Base-by-base conservation (phyloP, 2,888 invertebrate genomes). In the Aspidiotus rigidus region DNA sequence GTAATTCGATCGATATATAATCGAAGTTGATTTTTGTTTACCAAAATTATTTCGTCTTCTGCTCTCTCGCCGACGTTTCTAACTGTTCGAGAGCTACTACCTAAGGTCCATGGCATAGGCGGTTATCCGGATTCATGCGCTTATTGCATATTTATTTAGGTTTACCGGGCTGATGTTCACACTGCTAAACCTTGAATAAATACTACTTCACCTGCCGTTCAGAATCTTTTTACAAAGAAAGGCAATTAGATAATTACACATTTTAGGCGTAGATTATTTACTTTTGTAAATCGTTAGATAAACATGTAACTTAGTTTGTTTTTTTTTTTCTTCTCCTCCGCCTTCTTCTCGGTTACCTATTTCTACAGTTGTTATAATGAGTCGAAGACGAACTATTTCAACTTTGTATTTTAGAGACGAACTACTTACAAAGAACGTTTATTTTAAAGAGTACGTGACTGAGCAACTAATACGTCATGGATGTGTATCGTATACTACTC, bases 211-310 rank as follows among this genome's bases (percentile, higher is more conserved):
- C 60, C 67, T 67, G 67, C 59, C 67, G 67, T 60, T 67, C 59
- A 49, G 60, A 67, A 67, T 59, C 60, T 49, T 67, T 28, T 67
- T 67, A 67, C 67, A 67, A 67, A 67, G 67, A 67, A 67, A 67
- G 67, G 60, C 67, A 67, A 67, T 67, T 67, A 67, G 67, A 67
- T 60, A 49, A 67, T 67, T 67, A 67, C 60, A 67, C 67, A 67
- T 67, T 67, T 67, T 44, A 67, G 60, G 59, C 59, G 67, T 60
- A 39, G 28, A 67, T 67, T 67, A 49, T 67, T 67, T 67, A 60
- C 67, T 59, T 67, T n/a, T 11, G 44, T 40, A 67, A 16, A 66
- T 66, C 17, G 66, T 17, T 57, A 40, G 57, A 56, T 64, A 64
- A 64, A 64, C 64, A 64, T 64, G 56, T 55, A 64, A 53, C 39